Base-by-base conservation (phyloP, 2,797 vertebrate genomes). In the Adrianichthys oophorus region DNA sequence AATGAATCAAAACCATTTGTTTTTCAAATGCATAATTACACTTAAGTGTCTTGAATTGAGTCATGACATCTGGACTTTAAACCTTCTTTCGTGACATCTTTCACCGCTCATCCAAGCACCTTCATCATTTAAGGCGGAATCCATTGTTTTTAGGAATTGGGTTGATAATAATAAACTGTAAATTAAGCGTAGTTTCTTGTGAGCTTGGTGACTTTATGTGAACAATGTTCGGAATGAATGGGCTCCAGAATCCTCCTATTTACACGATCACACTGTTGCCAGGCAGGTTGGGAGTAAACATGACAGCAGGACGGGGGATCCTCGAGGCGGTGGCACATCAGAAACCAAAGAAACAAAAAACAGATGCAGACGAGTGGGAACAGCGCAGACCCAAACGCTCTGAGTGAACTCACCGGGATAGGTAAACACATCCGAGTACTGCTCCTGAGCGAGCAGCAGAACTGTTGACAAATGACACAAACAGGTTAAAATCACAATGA, bases 371-470 rank as follows among this genome's bases (percentile, higher is more conserved):
- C 51, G 56, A 59, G 64, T 56, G 56, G 49, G 4, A 73, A 68
- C 59, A 52, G 50, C 62, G 41, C 41, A 58, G 42, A 46, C 58
- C 66, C 59, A 70, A 59, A 53, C 55, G 72, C 56, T 65, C 29
- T 59, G 51, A 66, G 78, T 62, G 29, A 79, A 90, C 90, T 88
- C 79, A 92, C 91, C 87, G 62, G 83, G 19, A 62, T 68, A 89
- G 24, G 56, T 40, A 63, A 59, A 70, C 0, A 7, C 67, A 7
- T 88, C 85, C 63, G 86, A 84, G 70, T 84, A 87, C 61, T 72
- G 82, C 21, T 26, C 49, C 82, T 92, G 89, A 63, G 89, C 89
- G 29, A 92, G 80, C 71, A 92, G 84, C 65, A 93, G 60, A 65
- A 81, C 82, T 90, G 80, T 72, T 24, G 70, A 74, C 45, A 69